phyloP scores from a whole-genome alignment of 2,888 invertebrate species.

The Rhogogaster chlorosoma region DNA sequence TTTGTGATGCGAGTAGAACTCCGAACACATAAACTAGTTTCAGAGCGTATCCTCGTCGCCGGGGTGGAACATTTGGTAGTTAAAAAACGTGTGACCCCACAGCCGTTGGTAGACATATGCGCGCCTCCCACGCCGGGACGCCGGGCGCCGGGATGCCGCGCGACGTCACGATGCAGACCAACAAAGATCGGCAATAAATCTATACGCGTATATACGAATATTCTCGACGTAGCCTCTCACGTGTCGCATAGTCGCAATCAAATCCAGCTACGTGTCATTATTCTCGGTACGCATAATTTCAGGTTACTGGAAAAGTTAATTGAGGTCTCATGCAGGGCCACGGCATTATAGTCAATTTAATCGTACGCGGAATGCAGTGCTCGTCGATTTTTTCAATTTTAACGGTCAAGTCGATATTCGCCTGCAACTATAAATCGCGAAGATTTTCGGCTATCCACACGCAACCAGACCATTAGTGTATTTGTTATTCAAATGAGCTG shows the following conservation, averaged over 20 bases:
- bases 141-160: not conserved
- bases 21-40: not conserved
- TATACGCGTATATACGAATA: not conserved
- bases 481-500: constrained; percentile 33
- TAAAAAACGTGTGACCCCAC: constrained; percentile 48
- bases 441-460: not conserved
- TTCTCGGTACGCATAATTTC: constrained; percentile 41
- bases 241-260: constrained; percentile 37
- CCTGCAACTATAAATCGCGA: not conserved
- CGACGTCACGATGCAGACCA: not conserved
- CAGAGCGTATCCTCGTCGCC: constrained; percentile 10
- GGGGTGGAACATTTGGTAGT: constrained; percentile 42
- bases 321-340: constrained; percentile 1
- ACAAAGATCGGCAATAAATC: constrained; percentile 14
- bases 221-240: constrained; percentile 26
- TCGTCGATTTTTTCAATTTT: constrained; percentile 25
- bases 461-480: not conserved
- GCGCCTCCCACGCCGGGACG: constrained; percentile 38
- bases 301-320: constrained; percentile 43
- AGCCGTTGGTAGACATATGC: constrained; percentile 44
- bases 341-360: constrained; percentile 34
- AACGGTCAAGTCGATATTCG: constrained; percentile 8
- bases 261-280: constrained; percentile 33
- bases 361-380: not conserved
- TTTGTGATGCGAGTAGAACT: not conserved